Base-by-base conservation (phyloP, 2,113 vertebrate species). In the Stercorarius parasiticus region DNA sequence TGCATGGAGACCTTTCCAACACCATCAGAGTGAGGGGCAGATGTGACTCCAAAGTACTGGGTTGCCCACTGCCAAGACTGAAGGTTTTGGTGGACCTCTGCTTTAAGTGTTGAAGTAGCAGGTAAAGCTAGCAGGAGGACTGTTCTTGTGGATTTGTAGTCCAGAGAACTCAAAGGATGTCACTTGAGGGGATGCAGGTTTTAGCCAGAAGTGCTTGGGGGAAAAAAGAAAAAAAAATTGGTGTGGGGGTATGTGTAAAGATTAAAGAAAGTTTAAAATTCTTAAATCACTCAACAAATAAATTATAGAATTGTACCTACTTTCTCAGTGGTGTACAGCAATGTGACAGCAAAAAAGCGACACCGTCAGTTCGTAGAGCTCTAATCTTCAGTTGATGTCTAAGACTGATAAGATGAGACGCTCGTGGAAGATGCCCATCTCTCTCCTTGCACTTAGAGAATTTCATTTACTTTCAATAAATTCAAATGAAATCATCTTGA, bases 351-450 rank as follows among this genome's bases (percentile, higher is more conserved):
- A 42, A n/a, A 36, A 42, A 67, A 32, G n/a, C n/a, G n/a, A n/a
- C n/a, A n/a, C n/a, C n/a, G 52, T 34, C 18, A 22, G 10, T 25
- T 69, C 0, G 0, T 30, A 30, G 23, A 56, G 3, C 26, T 83
- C 32, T 43, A 56, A 26, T 53, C 6, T 40, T 32, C 47, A 15
- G 5, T 3, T 76, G 29, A 23, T 29, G 11, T 36, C n/a, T 59
- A 30, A 62, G 15, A 40, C 4, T 61, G 19, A 16, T 38, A 81
- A 77, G 1, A 69, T 36, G 15, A 70, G 18, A 56, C 4, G 56
- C 1, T 3, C 7, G 32, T 64, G 47, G 13, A 79, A 74, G 21
- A 71, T 13, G 14, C 1, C 4, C 3, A 14, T 88, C 15, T 80
- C 23, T 50, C 10, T 83, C 10, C 34, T 67, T 67, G n/a, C 10